Conservation (phyloP, 2,797 vertebrate genomes). For the Sphenopsis melanotis region DNA sequence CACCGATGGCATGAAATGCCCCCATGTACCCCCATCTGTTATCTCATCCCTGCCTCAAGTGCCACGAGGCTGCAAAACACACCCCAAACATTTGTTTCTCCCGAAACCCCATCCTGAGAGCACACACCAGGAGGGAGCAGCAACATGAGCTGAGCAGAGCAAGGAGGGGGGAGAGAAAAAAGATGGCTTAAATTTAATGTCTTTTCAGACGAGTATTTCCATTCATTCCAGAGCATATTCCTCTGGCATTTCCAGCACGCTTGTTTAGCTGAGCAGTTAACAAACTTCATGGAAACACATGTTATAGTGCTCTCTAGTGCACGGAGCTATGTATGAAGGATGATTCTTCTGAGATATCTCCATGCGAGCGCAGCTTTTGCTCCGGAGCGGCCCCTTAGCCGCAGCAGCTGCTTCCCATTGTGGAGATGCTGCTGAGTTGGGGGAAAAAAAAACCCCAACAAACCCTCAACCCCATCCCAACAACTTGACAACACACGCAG, state of each 20-base stretch:
- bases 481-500: not conserved
- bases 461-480: not conserved
- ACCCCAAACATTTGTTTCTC: not conserved
- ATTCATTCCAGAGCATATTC: constrained; percentile 27
- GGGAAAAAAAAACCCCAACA: not conserved
- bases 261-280: not conserved
- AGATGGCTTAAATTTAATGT: not conserved
- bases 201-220: not conserved
- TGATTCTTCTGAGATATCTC: constrained; percentile 4
- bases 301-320: constrained; percentile 14
- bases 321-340: constrained; percentile 30
- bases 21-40: accelerated
- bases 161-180: accelerated
- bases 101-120: too few relatives aligned
- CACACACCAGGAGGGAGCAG: not conserved
- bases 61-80: not conserved
- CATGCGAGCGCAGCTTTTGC: not conserved
- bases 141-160: not conserved
- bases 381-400: not conserved
- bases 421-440: not conserved
- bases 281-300: not conserved
- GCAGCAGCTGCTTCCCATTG: constrained; percentile 37
- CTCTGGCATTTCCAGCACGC: constrained; percentile 1
- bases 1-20: not conserved
- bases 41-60: not conserved